Evolutionary conservation across 2,888 invertebrate genomes (phyloP), one percentile per base, ranked within the genome.

Genomic region (Neoitamus cyanurus): DNA sequence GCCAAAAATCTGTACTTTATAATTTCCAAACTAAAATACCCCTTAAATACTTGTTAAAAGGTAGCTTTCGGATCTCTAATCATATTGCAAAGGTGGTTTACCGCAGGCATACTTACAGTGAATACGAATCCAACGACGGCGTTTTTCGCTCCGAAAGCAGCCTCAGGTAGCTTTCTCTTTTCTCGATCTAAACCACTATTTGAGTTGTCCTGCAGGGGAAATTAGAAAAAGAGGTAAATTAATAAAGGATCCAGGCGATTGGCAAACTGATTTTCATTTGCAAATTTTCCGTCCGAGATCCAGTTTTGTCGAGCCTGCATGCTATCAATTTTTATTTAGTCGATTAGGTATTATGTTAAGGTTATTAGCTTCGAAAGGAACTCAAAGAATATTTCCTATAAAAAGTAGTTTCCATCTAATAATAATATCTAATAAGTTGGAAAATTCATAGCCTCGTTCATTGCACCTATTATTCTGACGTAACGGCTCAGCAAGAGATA

Each of bases 71-170:
- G 3, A 5, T 34, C 7, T 34, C 3, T 34, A 7, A 48, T 2
- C 5, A 58, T 58, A 25, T 25, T 42, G 6, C 0, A n/a, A 42
- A 42, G n/a, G 20, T 77, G 9, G 37, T 20, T 77, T 20, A 37
- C 34, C 30, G 31, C 34, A 34, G 7, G 77, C n/a, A n/a, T 89
- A 93, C 93, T 96, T 94, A 96, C 96, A 92, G 96, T 95, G 90
- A 96, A 96, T 46, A 96, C 95, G 91, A 96, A 95, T 90, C 96
- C 96, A 89, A 96, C 93, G 87, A 96, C 93, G 80, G 96, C 96
- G 91, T 96, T 96, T 91, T 96, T 95, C 88, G 95, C 94, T 88
- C 95, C 96, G 88, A 94, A 94, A 86, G 93, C 92, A 87, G 92
- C 91, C 83, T 93, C 92, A 88, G 95, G 95, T 88, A 95, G 93